phyloP scores from a whole-genome alignment of 2,888 invertebrate species.

The Troides oblongomaculatus region DNA sequence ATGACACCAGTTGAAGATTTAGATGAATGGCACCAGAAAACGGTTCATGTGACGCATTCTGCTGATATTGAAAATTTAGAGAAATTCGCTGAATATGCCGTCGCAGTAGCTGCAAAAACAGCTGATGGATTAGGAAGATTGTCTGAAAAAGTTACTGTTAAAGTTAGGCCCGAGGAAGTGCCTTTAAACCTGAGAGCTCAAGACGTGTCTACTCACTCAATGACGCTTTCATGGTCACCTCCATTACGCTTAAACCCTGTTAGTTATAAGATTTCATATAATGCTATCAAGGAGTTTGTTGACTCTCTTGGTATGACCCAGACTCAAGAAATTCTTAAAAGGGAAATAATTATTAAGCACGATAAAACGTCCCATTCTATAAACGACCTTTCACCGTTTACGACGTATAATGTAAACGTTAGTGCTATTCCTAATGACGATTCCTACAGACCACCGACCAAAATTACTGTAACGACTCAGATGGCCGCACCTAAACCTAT shows the following conservation, averaged over 20 bases:
- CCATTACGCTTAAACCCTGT: conserved; percentile 93
- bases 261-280: conserved; percentile 94
- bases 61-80: conserved; percentile 94
- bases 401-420: conserved; percentile 96
- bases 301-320: conserved; percentile 96
- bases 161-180: conserved; percentile 95
- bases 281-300: conserved; percentile 95
- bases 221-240: conserved; percentile 94
- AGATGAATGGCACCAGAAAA: conserved; percentile 94
- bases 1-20: conserved; percentile 96
- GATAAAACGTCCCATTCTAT: conserved; percentile 87
- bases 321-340: conserved; percentile 88
- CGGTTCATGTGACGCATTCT: conserved; percentile 91
- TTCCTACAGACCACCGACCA: conserved; percentile 92
- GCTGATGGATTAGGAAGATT: conserved; percentile 90
- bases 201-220: conserved; percentile 95
- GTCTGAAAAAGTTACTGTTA: conserved; percentile 93
- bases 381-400: conserved; percentile 94
- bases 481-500: conserved; percentile 98
- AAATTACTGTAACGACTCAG: conserved; percentile 96
- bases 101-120: conserved; percentile 92
- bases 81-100: conserved; percentile 93
- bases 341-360: conserved; percentile 86
- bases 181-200: conserved; percentile 92
- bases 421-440: conserved; percentile 93